Evolutionary conservation across 2,888 invertebrate species (phyloP).

Genomic region (Eulithis prunata): DNA sequence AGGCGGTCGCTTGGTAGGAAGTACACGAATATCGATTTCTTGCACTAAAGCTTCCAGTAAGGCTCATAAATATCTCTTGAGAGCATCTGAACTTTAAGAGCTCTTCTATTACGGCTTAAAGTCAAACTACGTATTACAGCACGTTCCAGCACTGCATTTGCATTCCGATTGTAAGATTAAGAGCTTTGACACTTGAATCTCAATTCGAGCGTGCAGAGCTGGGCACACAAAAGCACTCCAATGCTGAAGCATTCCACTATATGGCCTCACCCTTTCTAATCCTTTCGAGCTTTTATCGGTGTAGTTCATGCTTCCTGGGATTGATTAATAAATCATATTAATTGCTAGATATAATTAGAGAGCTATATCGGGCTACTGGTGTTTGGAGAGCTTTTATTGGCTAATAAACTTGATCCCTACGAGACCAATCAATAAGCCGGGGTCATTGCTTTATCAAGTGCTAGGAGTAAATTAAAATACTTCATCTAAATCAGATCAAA

Average conservation of each 20-base stretch:
- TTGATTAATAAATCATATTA: conserved; percentile 28
- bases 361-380: conserved; percentile 15
- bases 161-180: no score
- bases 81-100: conserved; percentile 9
- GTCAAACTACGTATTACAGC: neutral
- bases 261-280: conserved; percentile 1
- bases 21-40: neutral
- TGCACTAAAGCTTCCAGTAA: conserved; percentile 1
- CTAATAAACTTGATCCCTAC: conserved; percentile 8
- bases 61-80: conserved; percentile 7
- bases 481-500: neutral
- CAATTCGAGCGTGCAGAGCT: neutral
- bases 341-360: conserved; percentile 28
- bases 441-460: conserved; percentile 10
- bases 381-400: conserved; percentile 24
- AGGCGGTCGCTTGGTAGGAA: neutral
- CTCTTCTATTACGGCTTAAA: conserved; percentile 4
- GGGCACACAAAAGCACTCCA: neutral
- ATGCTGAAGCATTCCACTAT: conserved; percentile 1
- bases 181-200: no score
- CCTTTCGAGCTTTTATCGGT: conserved; percentile 12
- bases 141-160: neutral
- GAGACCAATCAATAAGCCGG: conserved; percentile 4
- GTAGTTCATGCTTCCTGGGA: conserved; percentile 14
- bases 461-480: neutral